These are phyloP conservation scores for Intellagama lesueurii DNA, from an alignment of 2,797 vertebrate genomes.

Conservation along the genomic window DNA sequence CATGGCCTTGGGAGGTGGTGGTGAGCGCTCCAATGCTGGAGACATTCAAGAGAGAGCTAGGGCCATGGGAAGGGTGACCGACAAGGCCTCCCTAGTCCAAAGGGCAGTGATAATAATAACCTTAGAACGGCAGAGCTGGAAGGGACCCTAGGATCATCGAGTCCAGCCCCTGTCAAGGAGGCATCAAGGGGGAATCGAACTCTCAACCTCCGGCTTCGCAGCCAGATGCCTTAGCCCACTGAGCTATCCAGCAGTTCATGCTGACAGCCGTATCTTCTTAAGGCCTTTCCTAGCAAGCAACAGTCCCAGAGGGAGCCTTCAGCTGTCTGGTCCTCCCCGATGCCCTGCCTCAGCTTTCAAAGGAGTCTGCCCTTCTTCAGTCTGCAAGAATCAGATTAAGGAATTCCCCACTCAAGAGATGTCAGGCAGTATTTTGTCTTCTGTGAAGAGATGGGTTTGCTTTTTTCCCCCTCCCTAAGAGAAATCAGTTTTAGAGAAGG, in stretches of 20 bases:
- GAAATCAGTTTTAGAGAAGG: not conserved
- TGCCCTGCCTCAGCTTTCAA: not conserved
- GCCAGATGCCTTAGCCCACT: too few species aligned
- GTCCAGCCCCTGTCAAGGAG: too few species aligned
- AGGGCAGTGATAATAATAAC: not conserved
- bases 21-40: too few species aligned
- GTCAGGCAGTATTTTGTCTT: conserved; percentile 34
- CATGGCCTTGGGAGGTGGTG: too few species aligned
- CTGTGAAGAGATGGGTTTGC: conserved; percentile 14
- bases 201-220: too few species aligned
- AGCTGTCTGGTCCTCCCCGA: not conserved
- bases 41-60: too few species aligned
- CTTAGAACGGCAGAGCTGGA: not conserved
- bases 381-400: conserved; percentile 48
- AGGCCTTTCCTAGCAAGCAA: too few species aligned
- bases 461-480: not conserved
- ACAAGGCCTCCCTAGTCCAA: not conserved
- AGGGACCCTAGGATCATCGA: too few species aligned
- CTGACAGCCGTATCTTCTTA: too few species aligned
- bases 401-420: conserved; percentile 40
- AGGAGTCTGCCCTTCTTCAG: conserved; percentile 37
- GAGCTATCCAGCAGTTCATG: too few species aligned
- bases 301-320: too few species aligned
- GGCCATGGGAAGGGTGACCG: not conserved
- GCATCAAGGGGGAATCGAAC: too few species aligned